Base-by-base conservation (phyloP, 2,113 vertebrate genomes). In the Indri indri region DNA sequence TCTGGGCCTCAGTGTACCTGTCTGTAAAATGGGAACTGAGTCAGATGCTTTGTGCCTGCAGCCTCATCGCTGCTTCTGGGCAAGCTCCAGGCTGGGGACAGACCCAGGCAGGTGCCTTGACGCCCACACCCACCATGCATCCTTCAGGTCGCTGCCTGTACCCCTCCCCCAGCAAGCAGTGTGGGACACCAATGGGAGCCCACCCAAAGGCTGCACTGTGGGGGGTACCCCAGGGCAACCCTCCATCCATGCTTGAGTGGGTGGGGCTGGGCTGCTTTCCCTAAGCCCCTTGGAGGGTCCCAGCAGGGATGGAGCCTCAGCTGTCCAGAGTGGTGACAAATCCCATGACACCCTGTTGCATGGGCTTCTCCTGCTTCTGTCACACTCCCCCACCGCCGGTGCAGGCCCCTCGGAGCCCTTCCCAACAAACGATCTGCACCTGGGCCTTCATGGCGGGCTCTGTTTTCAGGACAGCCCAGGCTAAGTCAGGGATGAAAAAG, bases 121-220 rank as follows among this genome's bases (percentile, higher is more conserved):
- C 52, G 63, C 61, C 74, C 5, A 8, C 3, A 7, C n/a, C 86
- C 25, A 0, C 4, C 0, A 0, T 5, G 17, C 5, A 1, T 12
- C 91, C 63, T 63, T 61, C 68, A 8, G 42, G 2, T 40, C 42
- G 2, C 34, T 77, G 27, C n/a, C 66, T 10, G n/a, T 3, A 42
- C 25, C 61, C 70, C 6, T 6, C 32, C 50, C 18, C 47, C 71
- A 7, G 8, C 17, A 54, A 17, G 47, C 45, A 50, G 52, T 2
- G 17, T 30, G 14, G 47, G 32, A 30, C 2, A 9, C 11, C 68
- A 30, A 5, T 0, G 7, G 54, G 52, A 22, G 22, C 8, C 65
- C 27, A 23, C 42, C 32, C 30, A 0, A 9, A n/a, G n/a, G 27
- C 10, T 7, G 73, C 14, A 18, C 13, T 34, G 30, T 0, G 10